A percentile compares a stretch with the other conserved stretches of the same genome.
phyloP scores from a whole-genome alignment of 2,888 invertebrate genomes.

The Cepaea hortensis region DNA sequence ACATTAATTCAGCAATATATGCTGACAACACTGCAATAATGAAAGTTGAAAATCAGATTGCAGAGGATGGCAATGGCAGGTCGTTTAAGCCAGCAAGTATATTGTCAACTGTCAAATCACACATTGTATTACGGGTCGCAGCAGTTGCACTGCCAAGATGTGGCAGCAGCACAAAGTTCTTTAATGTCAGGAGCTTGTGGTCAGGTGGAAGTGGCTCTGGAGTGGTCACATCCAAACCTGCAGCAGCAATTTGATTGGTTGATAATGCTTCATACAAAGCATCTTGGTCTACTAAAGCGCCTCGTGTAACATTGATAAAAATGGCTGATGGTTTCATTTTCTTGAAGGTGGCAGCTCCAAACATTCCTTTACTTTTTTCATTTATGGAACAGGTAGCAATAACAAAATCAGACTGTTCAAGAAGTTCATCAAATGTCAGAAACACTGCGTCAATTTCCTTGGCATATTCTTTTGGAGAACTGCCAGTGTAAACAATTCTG shows the following conservation, averaged over 20 bases:
- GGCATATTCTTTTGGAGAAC: conserved; percentile 79
- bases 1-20: too few species aligned
- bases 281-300: conserved; percentile 82
- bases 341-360: conserved; percentile 85
- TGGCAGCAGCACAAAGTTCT: conserved; percentile 89
- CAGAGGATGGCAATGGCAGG: conserved; percentile 80
- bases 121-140: conserved; percentile 87
- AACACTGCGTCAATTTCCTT: conserved; percentile 81
- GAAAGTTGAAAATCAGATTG: conserved; percentile 10
- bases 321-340: conserved; percentile 91
- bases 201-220: conserved; percentile 91
- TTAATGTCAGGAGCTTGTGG: conserved; percentile 84
- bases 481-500: conserved; percentile 85
- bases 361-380: conserved; percentile 82
- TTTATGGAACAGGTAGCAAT: conserved; percentile 87
- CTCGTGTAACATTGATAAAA: conserved; percentile 89
- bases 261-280: conserved; percentile 86
- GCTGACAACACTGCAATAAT: too few species aligned
- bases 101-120: conserved; percentile 85
- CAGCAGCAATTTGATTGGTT: conserved; percentile 84
- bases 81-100: conserved; percentile 85
- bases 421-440: conserved; percentile 84
- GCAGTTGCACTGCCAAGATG: conserved; percentile 91
- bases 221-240: conserved; percentile 92
- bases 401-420: conserved; percentile 89